Base-by-base conservation (phyloP, 2,888 invertebrate genomes). In the Coenonympha arcania region DNA sequence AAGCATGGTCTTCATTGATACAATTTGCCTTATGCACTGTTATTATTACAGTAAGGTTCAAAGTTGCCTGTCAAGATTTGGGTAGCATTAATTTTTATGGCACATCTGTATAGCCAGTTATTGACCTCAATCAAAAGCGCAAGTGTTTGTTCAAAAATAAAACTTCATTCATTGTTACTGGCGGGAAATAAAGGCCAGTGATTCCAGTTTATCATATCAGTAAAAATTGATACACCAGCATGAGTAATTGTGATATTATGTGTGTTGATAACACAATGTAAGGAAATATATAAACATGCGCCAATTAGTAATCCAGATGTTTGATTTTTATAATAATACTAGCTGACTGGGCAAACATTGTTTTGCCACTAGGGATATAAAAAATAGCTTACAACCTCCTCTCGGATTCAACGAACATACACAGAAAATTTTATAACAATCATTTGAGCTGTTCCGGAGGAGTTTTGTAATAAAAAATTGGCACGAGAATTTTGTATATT, bases 81-180 rank as follows among this genome's bases (percentile, higher is more conserved):
- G n/a, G 45, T 49, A 53, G 46, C 41, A 53, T 34, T 57, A 43
- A 58, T 62, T 63, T 63, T 55, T 51, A 59, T 58, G 53, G 56
- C 59, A 62, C 60, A 63, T 63, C 55, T 50, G 48, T 59, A 45
- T 26, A 49, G 44, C 43, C 55, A 64, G 67, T 73, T 75, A 79
- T 79, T 80, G 79, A 71, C 53, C 64, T 72, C 75, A 82, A 81
- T 82, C 79, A 80, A 69, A 62, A 64, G 63, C 59, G 69, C 62
- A 65, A 69, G 62, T 64, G 67, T 68, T 59, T 66, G 64, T 58
- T 64, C 61, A 54, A 71, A 76, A 73, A 72, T 75, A 70, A 71
- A 73, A 71, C 64, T 66, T 62, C 58, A 71, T 68, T 69, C 51
- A 66, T 64, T 54, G 64, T 48, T 56, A 34, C 54, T 48, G 52